Evolutionary conservation across 2,888 invertebrate species (phyloP), one percentile per base, ranked within the genome.

Genomic region (Atherix ibis): DNA sequence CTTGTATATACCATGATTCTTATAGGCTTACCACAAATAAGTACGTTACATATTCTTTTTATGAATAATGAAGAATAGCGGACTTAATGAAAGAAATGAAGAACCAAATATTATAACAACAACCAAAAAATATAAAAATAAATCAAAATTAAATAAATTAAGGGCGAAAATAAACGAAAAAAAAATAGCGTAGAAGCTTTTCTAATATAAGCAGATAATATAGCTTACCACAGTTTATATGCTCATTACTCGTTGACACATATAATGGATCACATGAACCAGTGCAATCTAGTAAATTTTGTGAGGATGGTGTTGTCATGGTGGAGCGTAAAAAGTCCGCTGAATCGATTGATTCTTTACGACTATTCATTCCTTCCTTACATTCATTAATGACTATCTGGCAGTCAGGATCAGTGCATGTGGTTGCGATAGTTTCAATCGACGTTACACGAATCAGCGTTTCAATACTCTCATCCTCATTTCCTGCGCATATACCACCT

Each of bases 321-420:
- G 44, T 41, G 19, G 48, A 43, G 39, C 44, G 44, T 37, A 51
- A 44, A 36, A 46, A 46, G 42, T 51, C 48, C 31, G 47, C 47
- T 25, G 50, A 50, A 45, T 52, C 52, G 35, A 51, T 48, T 22
- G 51, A 52, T 42, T 51, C 47, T 34, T 51, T 49, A 30, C 48
- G 51, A 43, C 46, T 48, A 41, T 47, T 46, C 35, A 44, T 45
- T 28, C 38, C 41, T 42, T 44, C 43, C 19, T 44, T 42, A 15
- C 31, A 24, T 18, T 22, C 30, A 36, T 40, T 38, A 32, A 37
- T 47, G 31, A 40, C 43, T 43, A 48, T 44, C 40, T 39, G 36
- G 25, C 55, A 56, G 45, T 54, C 50, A 8, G 55, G 55, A 47
- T 56, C 54, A 35, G 51, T 55, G 36, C 56, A 56, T 32, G 43